These are phyloP conservation scores for Erpetoichthys calabaricus DNA, from an alignment of 2,797 vertebrate genomes.

Conservation along the genomic window DNA sequence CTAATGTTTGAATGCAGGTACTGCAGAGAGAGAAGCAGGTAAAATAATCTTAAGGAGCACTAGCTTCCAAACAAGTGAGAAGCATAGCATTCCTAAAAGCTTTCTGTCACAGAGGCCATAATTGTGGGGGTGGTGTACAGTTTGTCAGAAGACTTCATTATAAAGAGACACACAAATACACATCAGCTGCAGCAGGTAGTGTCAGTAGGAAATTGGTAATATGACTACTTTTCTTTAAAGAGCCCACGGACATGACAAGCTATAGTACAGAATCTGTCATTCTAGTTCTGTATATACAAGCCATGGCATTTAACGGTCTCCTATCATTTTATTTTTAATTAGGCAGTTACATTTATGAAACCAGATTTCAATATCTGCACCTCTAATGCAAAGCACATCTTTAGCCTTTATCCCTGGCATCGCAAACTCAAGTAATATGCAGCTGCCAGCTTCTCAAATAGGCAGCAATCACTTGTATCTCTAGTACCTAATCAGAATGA, in stretches of 20 bases:
- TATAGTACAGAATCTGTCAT: background rate
- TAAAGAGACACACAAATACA: no score
- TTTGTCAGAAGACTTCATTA: background rate
- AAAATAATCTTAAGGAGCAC: no score
- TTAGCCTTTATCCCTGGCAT: constrained; percentile 4
- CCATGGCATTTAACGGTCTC: background rate
- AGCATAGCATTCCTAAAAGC: no score
- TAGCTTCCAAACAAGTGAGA: no score
- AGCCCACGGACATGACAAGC: background rate
- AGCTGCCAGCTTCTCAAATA: constrained; percentile 9
- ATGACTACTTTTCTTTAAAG: background rate
- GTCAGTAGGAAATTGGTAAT: background rate
- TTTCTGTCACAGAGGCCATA: background rate
- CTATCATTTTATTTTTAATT: background rate
- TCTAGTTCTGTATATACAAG: background rate
- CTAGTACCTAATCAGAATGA: constrained; percentile 24
- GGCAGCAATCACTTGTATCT: constrained; percentile 15
- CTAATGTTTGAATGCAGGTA: no score
- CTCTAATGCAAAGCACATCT: constrained; percentile 4
- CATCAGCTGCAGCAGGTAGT: background rate
- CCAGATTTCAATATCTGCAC: background rate
- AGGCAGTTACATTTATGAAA: background rate
- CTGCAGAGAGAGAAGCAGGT: no score
- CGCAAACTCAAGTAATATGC: constrained; percentile 11
- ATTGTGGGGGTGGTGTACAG: background rate